phyloP scores from a whole-genome alignment of 2,113 vertebrate genomes.

The Prolemur simus region DNA sequence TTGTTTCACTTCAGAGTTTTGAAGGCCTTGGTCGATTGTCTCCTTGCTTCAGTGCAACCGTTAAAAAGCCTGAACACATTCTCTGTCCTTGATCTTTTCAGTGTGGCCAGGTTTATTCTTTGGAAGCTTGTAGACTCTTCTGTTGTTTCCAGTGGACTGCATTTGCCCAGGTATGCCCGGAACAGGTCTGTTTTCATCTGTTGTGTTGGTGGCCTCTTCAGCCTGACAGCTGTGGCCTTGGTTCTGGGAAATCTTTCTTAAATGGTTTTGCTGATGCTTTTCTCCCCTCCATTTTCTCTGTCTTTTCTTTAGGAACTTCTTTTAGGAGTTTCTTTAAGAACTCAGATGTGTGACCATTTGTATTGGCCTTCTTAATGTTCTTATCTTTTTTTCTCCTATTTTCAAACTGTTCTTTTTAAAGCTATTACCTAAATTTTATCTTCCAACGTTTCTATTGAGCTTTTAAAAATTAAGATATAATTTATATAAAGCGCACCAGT shows the following conservation, averaged over 20 bases:
- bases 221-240: background rate
- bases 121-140: background rate
- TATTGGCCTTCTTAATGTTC: background rate
- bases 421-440: background rate
- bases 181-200: background rate
- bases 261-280: background rate
- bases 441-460: background rate
- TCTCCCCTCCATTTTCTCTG: background rate
- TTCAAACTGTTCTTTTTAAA: conserved; percentile 31
- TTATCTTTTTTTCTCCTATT: conserved; percentile 1
- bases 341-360: background rate
- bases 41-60: background rate
- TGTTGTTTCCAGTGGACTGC: background rate
- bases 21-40: background rate
- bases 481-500: background rate
- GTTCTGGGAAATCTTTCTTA: background rate
- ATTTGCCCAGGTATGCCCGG: background rate
- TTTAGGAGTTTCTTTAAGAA: background rate
- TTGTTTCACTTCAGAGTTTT: background rate
- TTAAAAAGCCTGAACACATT: background rate
- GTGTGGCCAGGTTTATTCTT: background rate
- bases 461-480: background rate
- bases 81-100: background rate
- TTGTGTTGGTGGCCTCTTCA: background rate
- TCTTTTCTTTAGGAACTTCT: background rate